Percentiles rank a stretch among this genome's conserved stretches.
Evolutionary conservation across 1,140 invertebrate genomes (phyloP).

Genomic region (Camponotus floridanus): DNA sequence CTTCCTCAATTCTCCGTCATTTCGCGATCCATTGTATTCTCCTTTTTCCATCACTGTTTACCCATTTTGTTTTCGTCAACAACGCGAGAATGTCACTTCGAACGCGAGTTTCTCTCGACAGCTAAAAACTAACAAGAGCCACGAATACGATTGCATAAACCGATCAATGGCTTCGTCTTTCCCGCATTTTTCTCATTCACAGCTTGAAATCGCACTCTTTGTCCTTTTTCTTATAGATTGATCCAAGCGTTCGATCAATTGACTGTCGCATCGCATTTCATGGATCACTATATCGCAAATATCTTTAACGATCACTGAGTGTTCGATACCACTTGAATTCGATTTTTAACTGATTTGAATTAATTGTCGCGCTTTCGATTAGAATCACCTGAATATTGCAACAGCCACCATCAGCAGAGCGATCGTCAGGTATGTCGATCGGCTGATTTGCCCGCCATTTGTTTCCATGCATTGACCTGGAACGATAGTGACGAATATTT

Average conservation of each 20-base stretch:
- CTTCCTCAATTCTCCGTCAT: slow-evolving; percentile 20
- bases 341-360: slow-evolving; percentile 62
- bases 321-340: slow-evolving; percentile 57
- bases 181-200: background rate
- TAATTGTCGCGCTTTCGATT: slow-evolving; percentile 75
- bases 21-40: slow-evolving; percentile 33
- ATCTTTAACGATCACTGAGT: slow-evolving; percentile 54
- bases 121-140: slow-evolving; percentile 77
- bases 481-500: slow-evolving; percentile 63
- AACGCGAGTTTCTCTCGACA: slow-evolving; percentile 75
- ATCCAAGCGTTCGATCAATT: slow-evolving; percentile 63
- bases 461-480: slow-evolving; percentile 85
- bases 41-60: background rate
- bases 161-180: slow-evolving; percentile 68
- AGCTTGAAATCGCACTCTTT: no score
- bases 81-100: slow-evolving; percentile 13
- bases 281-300: slow-evolving; percentile 20
- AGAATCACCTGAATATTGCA: slow-evolving; percentile 85
- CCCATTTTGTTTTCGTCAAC: background rate
- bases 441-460: slow-evolving; percentile 76
- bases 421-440: slow-evolving; percentile 81
- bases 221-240: no score
- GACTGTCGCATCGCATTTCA: slow-evolving; percentile 54
- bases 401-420: slow-evolving; percentile 78
- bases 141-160: slow-evolving; percentile 74